These are phyloP conservation scores for Mechanitis messenoides DNA, from an alignment of 2,888 invertebrate species.

Conservation along the genomic window DNA sequence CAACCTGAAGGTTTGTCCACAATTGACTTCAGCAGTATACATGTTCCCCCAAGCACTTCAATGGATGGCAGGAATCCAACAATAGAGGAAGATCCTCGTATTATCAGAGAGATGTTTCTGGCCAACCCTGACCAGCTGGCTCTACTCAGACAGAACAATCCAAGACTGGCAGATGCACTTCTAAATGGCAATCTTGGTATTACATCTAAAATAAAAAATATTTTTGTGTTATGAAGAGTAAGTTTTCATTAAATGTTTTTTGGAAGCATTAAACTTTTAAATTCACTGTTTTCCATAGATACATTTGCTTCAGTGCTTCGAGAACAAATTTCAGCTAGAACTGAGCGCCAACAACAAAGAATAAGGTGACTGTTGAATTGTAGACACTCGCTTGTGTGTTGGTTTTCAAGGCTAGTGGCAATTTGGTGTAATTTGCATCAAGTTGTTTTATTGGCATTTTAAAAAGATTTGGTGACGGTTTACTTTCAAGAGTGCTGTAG, in stretches of 20 bases:
- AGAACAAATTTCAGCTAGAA: constrained; percentile 88
- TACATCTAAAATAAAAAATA: constrained; percentile 23
- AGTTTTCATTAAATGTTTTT: constrained; percentile 12
- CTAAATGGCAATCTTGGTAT: constrained; percentile 88
- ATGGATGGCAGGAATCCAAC: constrained; percentile 60
- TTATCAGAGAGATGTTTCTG: constrained; percentile 90
- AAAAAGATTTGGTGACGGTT: not conserved
- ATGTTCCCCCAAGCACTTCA: constrained; percentile 79
- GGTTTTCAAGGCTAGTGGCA: not conserved
- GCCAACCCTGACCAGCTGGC: constrained; percentile 94
- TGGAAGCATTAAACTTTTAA: constrained; percentile 23
- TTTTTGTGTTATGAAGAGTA: constrained; percentile 8
- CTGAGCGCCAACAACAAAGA: constrained; percentile 88
- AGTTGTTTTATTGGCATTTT: not conserved
- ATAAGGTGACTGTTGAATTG: constrained; percentile 60
- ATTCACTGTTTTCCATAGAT: constrained; percentile 70
- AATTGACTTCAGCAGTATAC: constrained; percentile 91
- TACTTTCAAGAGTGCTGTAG: not conserved
- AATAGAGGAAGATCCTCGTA: constrained; percentile 87
- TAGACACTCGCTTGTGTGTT: constrained; percentile 5
- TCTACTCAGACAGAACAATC: constrained; percentile 94
- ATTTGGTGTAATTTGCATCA: not conserved
- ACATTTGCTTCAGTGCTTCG: constrained; percentile 86
- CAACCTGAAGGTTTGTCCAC: constrained; percentile 71
- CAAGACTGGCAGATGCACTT: constrained; percentile 92